A percentile compares a stretch with the other conserved stretches of the same genome.
These are phyloP conservation scores for Rousettus leschenaultii DNA, from an alignment of 2,113 vertebrate species.

Conservation along the genomic window DNA sequence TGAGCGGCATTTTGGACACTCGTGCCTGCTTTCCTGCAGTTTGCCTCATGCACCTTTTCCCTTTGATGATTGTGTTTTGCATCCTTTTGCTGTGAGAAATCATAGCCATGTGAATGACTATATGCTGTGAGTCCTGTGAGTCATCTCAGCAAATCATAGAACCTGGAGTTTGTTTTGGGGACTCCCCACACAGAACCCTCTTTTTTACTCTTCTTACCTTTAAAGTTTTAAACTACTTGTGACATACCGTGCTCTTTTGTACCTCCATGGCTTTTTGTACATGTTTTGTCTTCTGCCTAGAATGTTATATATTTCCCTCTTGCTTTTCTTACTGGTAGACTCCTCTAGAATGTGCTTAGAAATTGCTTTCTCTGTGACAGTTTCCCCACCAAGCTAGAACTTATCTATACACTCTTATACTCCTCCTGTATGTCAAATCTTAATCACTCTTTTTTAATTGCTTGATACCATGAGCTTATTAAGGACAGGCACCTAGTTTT, in stretches of 20 bases:
- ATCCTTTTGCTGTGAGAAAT: neutral
- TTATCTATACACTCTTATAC: neutral
- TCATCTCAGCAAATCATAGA: neutral
- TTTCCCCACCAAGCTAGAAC: neutral
- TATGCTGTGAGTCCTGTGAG: neutral
- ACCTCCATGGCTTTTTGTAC: neutral
- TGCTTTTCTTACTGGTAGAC: neutral
- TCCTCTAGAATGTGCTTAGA: neutral
- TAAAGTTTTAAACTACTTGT: neutral
- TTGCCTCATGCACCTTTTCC: fast-evolving
- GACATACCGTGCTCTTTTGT: neutral
- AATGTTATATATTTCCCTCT: neutral
- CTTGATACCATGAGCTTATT: neutral
- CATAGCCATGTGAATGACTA: neutral
- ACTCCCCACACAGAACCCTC: neutral
- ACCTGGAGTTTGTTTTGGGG: neutral
- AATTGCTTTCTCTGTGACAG: neutral
- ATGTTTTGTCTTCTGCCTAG: neutral
- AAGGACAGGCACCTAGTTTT: neutral
- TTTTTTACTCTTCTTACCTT: neutral
- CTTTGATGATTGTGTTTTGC: neutral
- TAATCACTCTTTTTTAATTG: neutral
- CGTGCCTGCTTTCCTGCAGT: neutral
- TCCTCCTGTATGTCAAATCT: neutral
- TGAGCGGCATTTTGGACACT: neutral